phyloP scores from a whole-genome alignment of 2,888 invertebrate genomes.

The Sminthurinus aureus region DNA sequence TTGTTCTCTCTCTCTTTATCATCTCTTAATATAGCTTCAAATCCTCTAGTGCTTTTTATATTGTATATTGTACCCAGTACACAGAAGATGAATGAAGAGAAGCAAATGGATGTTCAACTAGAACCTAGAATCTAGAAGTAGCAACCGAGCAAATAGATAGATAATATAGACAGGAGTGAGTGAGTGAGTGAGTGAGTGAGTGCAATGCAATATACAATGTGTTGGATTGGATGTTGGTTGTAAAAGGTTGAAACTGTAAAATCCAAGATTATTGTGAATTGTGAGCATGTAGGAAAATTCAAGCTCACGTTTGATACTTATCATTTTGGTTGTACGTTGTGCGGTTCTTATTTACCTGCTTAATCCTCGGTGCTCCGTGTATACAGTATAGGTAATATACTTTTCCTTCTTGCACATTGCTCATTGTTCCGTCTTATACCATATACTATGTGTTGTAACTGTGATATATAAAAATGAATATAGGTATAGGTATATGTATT shows the following conservation, averaged over 20 bases:
- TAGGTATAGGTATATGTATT: no score
- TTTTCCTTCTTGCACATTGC: neutral
- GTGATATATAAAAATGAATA: neutral
- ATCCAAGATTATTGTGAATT: neutral
- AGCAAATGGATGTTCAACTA: neutral
- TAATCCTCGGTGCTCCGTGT: no score
- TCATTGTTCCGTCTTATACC: neutral
- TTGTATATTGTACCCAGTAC: neutral
- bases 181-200: neutral
- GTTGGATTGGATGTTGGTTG: neutral
- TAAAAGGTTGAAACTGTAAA: conserved; percentile 14
- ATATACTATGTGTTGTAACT: neutral
- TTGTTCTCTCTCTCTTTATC: neutral
- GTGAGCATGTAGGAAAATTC: conserved; percentile 6
- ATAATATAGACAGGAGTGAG: neutral
- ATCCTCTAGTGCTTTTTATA: neutral
- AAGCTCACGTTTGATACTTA: conserved; percentile 37
- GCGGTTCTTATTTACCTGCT: conserved; percentile 25
- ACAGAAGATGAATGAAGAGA: neutral
- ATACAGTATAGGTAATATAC: neutral
- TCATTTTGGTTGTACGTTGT: conserved; percentile 24
- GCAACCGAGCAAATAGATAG: neutral
- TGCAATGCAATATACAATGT: neutral
- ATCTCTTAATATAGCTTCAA: neutral
- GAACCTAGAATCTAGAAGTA: neutral